Evolutionary conservation across 30 jellyfish, hydroid and myxozoan genomes (phyloP), one percentile per base, ranked within the genome.

Genomic region (Aurelia sp.): DNA sequence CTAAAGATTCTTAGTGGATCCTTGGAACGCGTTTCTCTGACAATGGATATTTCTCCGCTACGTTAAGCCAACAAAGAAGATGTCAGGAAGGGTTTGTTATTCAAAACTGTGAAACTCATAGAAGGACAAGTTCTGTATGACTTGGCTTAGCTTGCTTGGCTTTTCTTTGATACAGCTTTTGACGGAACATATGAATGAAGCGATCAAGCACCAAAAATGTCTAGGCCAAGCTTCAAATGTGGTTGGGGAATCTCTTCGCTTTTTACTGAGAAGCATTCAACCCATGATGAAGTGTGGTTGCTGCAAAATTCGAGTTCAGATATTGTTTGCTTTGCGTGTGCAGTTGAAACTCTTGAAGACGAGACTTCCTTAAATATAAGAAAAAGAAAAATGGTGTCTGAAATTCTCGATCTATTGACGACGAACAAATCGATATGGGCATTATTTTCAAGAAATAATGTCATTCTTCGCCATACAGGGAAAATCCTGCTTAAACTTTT

Each of bases 311-410:
- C 89, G 18, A 74, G 75, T 35, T 41, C 91, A 17, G 55, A 78
- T 12, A 50, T 21, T 18, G 53, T 91, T 65, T 91, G 98, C 55
- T 85, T 91, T 86, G 98, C 96, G 21, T 91, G 98, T 86, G 96
- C 96, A 18, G 85, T 91, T 12, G 98, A 91, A 72, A 79, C 78
- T 20, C 69, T 91, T 18, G 98, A 85, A 61, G 96, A 85, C 51
- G 59, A 60, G 13, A 55, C 80, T 21, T 18, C 80, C 61, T 80
- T 91, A 48, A 86, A 73, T 63, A 58, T 85, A 67, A 81, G 86
- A 57, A 91, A 86, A 71, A 91, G 88, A 66, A 85, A 67, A 58
- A 86, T 91, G 76, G 76, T 74, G 4, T 62, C 96, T 52, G 94
- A 78, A 20, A 58, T 91, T 7, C 41, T 91, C 77, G 93, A 86